These are phyloP conservation scores for Plagiodera versicolora DNA, from an alignment of 2,888 invertebrate genomes.

Conservation along the genomic window DNA sequence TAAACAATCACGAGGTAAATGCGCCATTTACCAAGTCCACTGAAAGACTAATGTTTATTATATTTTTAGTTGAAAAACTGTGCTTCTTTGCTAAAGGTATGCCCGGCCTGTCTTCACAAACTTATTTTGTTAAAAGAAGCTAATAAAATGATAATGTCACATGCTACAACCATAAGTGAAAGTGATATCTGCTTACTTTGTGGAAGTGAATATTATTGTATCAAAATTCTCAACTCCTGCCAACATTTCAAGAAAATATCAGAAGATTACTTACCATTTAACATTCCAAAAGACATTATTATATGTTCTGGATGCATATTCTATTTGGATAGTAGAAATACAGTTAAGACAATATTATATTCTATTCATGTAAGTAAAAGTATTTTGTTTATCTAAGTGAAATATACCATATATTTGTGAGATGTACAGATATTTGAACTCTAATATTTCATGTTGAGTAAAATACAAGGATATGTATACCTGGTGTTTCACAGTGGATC, in stretches of 20 bases:
- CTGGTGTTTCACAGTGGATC: too few relatives aligned
- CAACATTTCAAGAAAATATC: slow-evolving; percentile 9
- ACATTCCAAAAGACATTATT: background rate
- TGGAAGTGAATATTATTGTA: background rate
- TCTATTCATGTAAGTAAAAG: slow-evolving; percentile 11
- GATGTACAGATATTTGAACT: too few relatives aligned
- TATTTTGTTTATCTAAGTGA: slow-evolving; percentile 3
- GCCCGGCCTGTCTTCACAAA: background rate
- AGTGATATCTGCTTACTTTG: background rate
- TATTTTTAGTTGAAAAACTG: background rate
- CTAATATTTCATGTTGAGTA: too few relatives aligned
- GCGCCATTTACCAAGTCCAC: background rate
- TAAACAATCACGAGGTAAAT: background rate
- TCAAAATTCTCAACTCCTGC: background rate
- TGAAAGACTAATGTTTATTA: background rate
- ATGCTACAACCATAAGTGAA: background rate
- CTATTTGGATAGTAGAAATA: slow-evolving; percentile 11
- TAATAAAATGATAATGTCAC: background rate
- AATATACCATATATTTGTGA: too few relatives aligned
- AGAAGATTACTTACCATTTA: slow-evolving; percentile 4
- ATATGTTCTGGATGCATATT: slow-evolving; percentile 15
- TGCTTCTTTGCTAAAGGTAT: background rate
- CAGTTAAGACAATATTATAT: slow-evolving; percentile 9
- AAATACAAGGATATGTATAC: too few relatives aligned
- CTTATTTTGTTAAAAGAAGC: background rate